A percentile compares a stretch with the other conserved stretches of the same genome.
Conservation (phyloP, 2,113 vertebrate species). For the Eulacestoma nigropectus region DNA sequence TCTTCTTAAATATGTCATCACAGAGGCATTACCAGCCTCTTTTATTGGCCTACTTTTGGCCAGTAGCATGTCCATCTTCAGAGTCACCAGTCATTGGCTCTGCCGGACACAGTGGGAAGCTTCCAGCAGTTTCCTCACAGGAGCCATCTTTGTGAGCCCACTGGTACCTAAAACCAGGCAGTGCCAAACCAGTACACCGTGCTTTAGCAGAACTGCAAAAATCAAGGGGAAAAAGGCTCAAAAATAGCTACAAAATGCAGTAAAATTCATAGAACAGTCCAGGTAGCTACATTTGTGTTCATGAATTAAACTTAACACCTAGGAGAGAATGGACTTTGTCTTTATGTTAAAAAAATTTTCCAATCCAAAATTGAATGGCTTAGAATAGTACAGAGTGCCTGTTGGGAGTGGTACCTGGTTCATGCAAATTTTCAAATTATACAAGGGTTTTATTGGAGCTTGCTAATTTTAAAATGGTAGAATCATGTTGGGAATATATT, state of each 20-base stretch:
- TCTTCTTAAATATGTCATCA: neutral
- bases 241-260: neutral
- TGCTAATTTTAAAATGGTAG: neutral
- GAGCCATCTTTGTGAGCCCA: neutral
- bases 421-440: neutral
- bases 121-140: neutral
- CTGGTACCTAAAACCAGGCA: neutral
- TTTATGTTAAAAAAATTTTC: neutral
- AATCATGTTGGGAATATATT: neutral
- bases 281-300: neutral
- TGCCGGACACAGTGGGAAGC: neutral
- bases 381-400: neutral
- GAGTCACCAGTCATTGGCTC: neutral
- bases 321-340: neutral
- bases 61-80: neutral
- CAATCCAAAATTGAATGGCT: neutral
- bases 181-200: neutral
- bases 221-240: fast-evolving
- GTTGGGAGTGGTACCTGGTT: neutral
- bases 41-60: neutral
- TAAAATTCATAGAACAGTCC: neutral
- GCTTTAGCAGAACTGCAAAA: neutral
- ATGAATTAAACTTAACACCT: neutral
- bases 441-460: neutral
- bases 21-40: neutral